phyloP scores from a whole-genome alignment of 2,113 vertebrate genomes.

The Thamnaconus septentrionalis region DNA sequence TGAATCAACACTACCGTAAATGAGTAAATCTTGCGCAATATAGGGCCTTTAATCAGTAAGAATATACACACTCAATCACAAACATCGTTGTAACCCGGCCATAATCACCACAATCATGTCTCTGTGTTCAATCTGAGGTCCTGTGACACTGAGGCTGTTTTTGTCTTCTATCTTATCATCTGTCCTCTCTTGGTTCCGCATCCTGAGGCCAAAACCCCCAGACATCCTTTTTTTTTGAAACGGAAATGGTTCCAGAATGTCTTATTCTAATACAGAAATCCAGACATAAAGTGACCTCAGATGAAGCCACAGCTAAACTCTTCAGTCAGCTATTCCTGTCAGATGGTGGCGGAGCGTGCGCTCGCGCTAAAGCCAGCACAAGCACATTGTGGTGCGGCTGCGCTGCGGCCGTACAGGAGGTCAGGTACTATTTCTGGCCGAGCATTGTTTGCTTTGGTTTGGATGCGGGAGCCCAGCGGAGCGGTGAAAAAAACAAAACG shows the following conservation, averaged over 20 bases:
- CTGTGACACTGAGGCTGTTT: conserved; percentile 40
- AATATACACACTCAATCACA: not conserved
- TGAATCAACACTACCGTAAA: no score
- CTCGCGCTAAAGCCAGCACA: conserved; percentile 35
- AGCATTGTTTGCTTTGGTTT: conserved; percentile 64
- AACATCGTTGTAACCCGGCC: not conserved
- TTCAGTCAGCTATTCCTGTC: conserved; percentile 29
- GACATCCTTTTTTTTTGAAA: conserved; percentile 37
- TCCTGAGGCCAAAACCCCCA: conserved; percentile 43
- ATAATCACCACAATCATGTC: not conserved
- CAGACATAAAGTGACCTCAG: not conserved
- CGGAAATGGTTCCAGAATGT: not conserved
- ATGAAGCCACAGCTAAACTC: conserved; percentile 1
- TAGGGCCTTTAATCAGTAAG: no score
- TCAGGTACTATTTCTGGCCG: conserved; percentile 60
- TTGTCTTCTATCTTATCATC: conserved; percentile 29
- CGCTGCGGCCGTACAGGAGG: conserved; percentile 35
- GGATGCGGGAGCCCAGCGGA: conserved; percentile 24
- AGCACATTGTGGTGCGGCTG: conserved; percentile 31
- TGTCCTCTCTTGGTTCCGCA: conserved; percentile 37
- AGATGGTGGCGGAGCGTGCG: conserved; percentile 22
- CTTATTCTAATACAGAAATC: conserved; percentile 3
- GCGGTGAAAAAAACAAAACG: no score
- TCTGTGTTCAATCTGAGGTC: not conserved
- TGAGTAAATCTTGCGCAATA: no score